Evolutionary conservation across 2,797 vertebrate species (phyloP), one percentile per base, ranked within the genome.

Genomic region (Myripristis murdjan): DNA sequence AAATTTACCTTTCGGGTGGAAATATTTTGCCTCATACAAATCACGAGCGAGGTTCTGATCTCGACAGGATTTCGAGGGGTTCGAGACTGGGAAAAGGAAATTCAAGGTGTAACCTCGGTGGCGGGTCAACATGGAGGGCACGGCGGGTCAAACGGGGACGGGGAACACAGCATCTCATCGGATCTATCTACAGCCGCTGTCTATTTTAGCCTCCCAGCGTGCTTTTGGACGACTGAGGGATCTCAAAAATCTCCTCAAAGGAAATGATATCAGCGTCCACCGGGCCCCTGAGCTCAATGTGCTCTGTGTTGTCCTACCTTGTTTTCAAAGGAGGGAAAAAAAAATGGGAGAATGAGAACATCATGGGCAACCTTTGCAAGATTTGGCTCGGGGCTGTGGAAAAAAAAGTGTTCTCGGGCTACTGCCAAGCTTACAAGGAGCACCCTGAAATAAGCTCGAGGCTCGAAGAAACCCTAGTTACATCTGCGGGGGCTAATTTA

Each of bases 351-450:
- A 73, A 60, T 46, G 23, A 64, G 67, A 63, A 71, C 37, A 67
- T n/a, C 37, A 67, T n/a, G 1, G 51, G 24, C 74, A 56, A 79
- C 62, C 52, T 73, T 84, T 43, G 61, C 31, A 62, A 62, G 53
- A 78, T 84, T 77, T 80, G 81, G 79, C 71, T 71, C 56, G 2
- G 3, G n/a, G 43, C 14, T 61, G 60, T 84, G 85, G 82, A 88
- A 86, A 85, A 85, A 49, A 11, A 72, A 20, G 6, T 9, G 44
- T 8, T 63, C 16, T 20, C 7, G n/a, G 16, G 57, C 18, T 28
- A 18, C 28, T 4, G 28, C 28, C 28, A 31, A 51, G 70, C 57
- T 49, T 43, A 62, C 61, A 8, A 77, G 58, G 9, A 73, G 64
- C 56, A 12, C 0, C 43, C 37, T 86, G 77, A 82, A 80, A n/a